phyloP scores from a whole-genome alignment of 2,113 vertebrate species.

The Smithornis capensis region DNA sequence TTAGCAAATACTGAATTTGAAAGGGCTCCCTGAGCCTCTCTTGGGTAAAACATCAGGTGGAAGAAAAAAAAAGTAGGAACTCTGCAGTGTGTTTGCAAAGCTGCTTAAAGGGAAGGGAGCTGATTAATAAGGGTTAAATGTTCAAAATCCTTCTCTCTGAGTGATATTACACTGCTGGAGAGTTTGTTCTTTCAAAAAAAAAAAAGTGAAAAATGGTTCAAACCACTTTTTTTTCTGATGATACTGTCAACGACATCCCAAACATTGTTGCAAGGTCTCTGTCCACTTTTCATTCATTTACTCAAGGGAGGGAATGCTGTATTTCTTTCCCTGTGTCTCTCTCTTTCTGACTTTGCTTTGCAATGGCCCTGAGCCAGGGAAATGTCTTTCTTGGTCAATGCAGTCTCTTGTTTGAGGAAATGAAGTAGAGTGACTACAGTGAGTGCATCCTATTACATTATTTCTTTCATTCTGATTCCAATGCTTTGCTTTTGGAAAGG shows the following conservation, averaged over 20 bases:
- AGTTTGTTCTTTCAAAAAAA: neutral
- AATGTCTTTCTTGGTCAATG: conserved; percentile 6
- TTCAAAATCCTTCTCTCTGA: neutral
- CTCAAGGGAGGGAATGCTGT: neutral
- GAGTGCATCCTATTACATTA: conserved; percentile 17
- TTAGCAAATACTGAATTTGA: no score
- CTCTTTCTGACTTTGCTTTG: conserved; percentile 8
- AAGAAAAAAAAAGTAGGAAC: neutral
- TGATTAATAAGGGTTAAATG: neutral
- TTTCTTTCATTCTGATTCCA: conserved; percentile 28
- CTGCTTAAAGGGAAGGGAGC: neutral
- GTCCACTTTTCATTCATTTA: neutral
- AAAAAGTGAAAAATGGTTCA: neutral
- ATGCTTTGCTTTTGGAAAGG: neutral
- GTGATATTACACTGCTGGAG: neutral
- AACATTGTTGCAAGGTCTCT: neutral
- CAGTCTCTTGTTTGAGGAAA: conserved; percentile 38
- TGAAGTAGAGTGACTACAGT: neutral
- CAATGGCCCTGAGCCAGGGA: conserved; percentile 33
- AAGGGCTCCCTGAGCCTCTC: neutral
- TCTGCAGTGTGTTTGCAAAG: neutral
- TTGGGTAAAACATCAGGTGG: neutral
- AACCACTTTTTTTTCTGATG: neutral
- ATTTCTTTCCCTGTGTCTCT: neutral
- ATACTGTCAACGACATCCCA: neutral